Conservation (phyloP, 2,797 vertebrate genomes). For the Thripadectes ignobilis region DNA sequence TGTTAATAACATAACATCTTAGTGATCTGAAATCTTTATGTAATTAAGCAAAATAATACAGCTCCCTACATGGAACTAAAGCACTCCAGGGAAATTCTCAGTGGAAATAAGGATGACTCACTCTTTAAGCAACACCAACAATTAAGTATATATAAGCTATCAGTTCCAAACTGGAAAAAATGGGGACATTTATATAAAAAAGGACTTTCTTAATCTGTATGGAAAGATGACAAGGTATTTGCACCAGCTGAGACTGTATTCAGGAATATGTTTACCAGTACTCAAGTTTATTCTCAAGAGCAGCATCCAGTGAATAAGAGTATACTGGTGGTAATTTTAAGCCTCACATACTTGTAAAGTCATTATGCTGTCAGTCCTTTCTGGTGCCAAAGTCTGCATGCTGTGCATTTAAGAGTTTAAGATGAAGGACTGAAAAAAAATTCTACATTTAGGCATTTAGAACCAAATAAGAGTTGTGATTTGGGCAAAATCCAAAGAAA, state of each 20-base stretch:
- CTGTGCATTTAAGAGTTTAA: slow-evolving; percentile 3
- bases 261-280: slow-evolving; percentile 3
- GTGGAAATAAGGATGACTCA: slow-evolving; percentile 60
- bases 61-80: slow-evolving; percentile 47
- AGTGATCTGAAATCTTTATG: slow-evolving; percentile 46
- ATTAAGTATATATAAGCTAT: slow-evolving; percentile 14
- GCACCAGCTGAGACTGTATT: background rate
- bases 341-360: background rate
- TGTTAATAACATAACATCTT: slow-evolving; percentile 46
- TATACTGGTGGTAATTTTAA: slow-evolving; percentile 21
- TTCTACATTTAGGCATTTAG: background rate
- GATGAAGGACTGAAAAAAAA: background rate
- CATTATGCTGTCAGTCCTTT: slow-evolving; percentile 14
- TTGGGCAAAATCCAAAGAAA: background rate
- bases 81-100: slow-evolving; percentile 41
- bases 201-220: background rate
- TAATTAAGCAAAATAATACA: slow-evolving; percentile 60
- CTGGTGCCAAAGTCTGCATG: background rate
- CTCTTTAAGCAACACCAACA: slow-evolving; percentile 23
- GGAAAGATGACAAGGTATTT: slow-evolving; percentile 20
- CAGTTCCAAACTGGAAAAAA: slow-evolving; percentile 12
- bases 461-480: background rate
- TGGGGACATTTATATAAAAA: slow-evolving; percentile 33
- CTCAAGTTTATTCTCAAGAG: slow-evolving; percentile 19
- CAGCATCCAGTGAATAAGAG: slow-evolving; percentile 11